These are phyloP conservation scores for Clanis bilineata DNA, from an alignment of 2,888 invertebrate species.

Conservation along the genomic window DNA sequence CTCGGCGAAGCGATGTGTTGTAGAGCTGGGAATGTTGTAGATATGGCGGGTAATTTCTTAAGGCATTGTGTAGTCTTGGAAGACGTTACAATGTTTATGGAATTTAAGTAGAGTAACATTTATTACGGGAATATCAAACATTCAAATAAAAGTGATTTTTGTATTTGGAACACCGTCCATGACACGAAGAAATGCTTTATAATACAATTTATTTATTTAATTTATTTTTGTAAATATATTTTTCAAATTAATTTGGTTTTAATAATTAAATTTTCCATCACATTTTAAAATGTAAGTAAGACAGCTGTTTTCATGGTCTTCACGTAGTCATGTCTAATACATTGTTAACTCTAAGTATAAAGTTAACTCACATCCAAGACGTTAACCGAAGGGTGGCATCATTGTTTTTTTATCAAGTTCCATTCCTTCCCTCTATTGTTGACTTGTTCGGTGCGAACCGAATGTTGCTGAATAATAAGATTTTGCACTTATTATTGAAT, in stretches of 20 bases:
- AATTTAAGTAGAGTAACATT: too few relatives aligned
- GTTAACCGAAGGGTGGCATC: conserved; percentile 53
- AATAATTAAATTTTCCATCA: too few relatives aligned
- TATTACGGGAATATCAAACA: too few relatives aligned
- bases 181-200: too few relatives aligned
- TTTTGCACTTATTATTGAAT: background rate
- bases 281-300: background rate
- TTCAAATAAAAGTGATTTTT: too few relatives aligned
- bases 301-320: too few relatives aligned
- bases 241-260: too few relatives aligned
- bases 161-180: too few relatives aligned
- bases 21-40: conserved; percentile 13
- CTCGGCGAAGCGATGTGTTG: conserved; percentile 35
- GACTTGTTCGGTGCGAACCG: conserved; percentile 51
- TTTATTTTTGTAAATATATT: too few relatives aligned
- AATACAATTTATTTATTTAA: too few relatives aligned
- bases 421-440: conserved; percentile 57
- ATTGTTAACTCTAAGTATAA: background rate
- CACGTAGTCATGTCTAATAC: background rate
- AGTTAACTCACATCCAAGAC: conserved; percentile 48
- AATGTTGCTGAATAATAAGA: conserved; percentile 17
- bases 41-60: background rate
- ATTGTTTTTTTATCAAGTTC: conserved; percentile 52
- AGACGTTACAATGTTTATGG: too few relatives aligned
- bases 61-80: background rate